phyloP scores from a whole-genome alignment of 2,888 invertebrate genomes.

The Carabus problematicus region DNA sequence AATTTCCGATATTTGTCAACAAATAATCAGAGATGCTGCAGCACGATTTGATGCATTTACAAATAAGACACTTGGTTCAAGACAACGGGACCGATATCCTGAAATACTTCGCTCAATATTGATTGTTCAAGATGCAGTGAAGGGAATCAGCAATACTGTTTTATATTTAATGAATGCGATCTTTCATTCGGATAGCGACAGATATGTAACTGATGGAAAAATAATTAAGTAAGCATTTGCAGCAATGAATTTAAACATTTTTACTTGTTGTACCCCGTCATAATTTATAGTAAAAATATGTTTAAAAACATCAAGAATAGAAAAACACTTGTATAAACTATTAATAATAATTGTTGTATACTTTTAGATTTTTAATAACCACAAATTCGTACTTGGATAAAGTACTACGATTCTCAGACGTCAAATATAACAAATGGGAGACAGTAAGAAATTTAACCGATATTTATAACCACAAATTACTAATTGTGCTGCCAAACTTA shows the following conservation, averaged over 20 bases:
- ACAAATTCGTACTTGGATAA: conserved; percentile 42
- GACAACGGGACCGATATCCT: conserved; percentile 50
- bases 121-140: not conserved
- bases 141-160: conserved; percentile 38
- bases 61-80: conserved; percentile 49
- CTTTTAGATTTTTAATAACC: conserved; percentile 49
- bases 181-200: conserved; percentile 7
- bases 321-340: not conserved
- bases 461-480: too few species aligned
- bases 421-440: conserved; percentile 20
- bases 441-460: not conserved
- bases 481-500: not conserved
- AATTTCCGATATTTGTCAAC: conserved; percentile 48
- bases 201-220: not conserved
- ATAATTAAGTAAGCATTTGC: conserved; percentile 5
- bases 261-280: too few species aligned
- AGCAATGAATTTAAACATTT: too few species aligned
- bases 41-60: conserved; percentile 46
- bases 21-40: conserved; percentile 19
- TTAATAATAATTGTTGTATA: conserved; percentile 14
- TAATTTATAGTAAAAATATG: too few species aligned
- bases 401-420: conserved; percentile 1
- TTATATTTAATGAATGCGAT: not conserved
- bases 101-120: conserved; percentile 48
- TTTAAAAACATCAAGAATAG: too few species aligned